Percentiles rank a stretch among this genome's conserved stretches.
Conservation (phyloP, 2,797 vertebrate species). For the Protonibea diacanthus region DNA sequence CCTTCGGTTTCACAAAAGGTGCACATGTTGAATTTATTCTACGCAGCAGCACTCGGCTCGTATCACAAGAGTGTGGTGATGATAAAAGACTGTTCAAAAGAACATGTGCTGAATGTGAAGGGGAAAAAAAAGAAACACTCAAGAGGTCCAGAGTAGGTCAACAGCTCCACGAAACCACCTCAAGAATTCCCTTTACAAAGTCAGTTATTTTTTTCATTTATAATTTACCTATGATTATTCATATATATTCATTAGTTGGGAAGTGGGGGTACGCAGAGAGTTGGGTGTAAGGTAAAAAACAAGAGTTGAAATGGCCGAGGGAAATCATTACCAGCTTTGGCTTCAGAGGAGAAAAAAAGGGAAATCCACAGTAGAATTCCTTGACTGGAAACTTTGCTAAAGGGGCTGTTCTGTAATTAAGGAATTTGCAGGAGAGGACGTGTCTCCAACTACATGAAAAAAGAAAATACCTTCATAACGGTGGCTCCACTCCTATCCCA, state of each 20-base stretch:
- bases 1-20: slow-evolving; percentile 7
- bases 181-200: slow-evolving; percentile 15
- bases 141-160: neutral
- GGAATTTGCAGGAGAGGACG: slow-evolving; percentile 47
- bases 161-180: slow-evolving; percentile 13
- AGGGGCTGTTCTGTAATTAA: slow-evolving; percentile 74
- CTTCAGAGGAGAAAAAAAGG: slow-evolving; percentile 22
- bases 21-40: slow-evolving; percentile 11
- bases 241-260: slow-evolving; percentile 10
- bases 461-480: neutral
- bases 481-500: neutral
- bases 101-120: neutral
- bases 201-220: slow-evolving; percentile 5
- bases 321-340: slow-evolving; percentile 67
- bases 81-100: slow-evolving; percentile 14
- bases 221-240: slow-evolving; percentile 47
- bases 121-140: neutral
- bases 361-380: slow-evolving; percentile 65
- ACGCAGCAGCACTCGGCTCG: neutral
- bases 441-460: slow-evolving; percentile 29
- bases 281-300: slow-evolving; percentile 43
- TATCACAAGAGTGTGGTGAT: neutral
- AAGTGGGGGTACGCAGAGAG: slow-evolving; percentile 10
- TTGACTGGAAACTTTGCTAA: slow-evolving; percentile 67
- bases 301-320: slow-evolving; percentile 55